Conservation (phyloP, 2,888 invertebrate species). For the Eucera pruinosa region DNA sequence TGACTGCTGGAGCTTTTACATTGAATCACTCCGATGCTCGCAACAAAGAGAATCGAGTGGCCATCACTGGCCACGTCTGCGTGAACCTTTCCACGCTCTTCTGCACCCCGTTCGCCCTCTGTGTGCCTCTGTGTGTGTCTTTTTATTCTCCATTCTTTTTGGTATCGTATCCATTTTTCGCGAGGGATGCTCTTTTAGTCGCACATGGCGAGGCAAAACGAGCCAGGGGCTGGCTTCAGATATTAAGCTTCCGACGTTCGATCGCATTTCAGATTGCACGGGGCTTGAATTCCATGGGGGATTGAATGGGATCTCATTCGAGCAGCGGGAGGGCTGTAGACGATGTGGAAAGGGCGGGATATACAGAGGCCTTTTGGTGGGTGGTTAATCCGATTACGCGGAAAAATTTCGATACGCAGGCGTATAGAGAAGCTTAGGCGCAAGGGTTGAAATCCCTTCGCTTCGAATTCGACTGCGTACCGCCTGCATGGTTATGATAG, state of each 20-base stretch:
- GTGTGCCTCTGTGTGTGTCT: no score
- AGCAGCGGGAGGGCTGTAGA: slow-evolving; percentile 16
- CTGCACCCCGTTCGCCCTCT: background rate
- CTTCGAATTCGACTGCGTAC: background rate
- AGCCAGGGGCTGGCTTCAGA: slow-evolving; percentile 47
- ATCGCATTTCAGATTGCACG: slow-evolving; percentile 75
- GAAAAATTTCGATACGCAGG: slow-evolving; percentile 73
- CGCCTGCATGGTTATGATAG: background rate
- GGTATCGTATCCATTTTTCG: slow-evolving; percentile 34
- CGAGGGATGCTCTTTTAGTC: slow-evolving; percentile 38
- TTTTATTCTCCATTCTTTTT: background rate
- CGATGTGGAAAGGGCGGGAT: slow-evolving; percentile 37
- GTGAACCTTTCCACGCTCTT: background rate
- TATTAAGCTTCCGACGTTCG: slow-evolving; percentile 72
- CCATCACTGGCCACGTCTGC: background rate
- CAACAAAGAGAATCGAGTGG: slow-evolving; percentile 24
- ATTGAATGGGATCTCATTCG: slow-evolving; percentile 74
- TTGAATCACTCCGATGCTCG: slow-evolving; percentile 17
- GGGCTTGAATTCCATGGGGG: slow-evolving; percentile 70
- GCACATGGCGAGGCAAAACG: slow-evolving; percentile 41
- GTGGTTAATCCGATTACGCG: slow-evolving; percentile 75
- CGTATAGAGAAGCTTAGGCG: slow-evolving; percentile 29
- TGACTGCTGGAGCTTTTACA: background rate
- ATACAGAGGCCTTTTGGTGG: slow-evolving; percentile 61
- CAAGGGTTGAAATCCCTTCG: slow-evolving; percentile 37